Conservation (phyloP, 2,797 vertebrate species). For the Clamator glandarius region DNA sequence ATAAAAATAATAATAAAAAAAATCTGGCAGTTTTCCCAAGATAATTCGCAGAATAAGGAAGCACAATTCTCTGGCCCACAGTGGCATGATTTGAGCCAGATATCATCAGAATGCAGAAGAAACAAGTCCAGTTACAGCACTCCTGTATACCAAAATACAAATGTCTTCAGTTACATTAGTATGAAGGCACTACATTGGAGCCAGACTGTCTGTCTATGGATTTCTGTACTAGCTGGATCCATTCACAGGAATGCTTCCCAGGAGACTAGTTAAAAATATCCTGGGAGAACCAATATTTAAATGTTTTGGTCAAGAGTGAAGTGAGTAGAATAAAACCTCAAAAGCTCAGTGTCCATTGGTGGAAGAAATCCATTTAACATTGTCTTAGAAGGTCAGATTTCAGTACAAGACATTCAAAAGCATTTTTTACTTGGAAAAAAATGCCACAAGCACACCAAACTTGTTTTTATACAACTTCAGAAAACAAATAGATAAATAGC, state of each 20-base stretch:
- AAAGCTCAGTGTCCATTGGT: background rate
- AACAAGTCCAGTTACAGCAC: constrained; percentile 43
- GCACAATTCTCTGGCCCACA: constrained; percentile 1
- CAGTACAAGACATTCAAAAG: background rate
- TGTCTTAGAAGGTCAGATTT: background rate
- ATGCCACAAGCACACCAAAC: background rate
- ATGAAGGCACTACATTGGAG: constrained; percentile 72
- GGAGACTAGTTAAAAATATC: constrained; percentile 71
- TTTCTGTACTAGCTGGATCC: constrained; percentile 62
- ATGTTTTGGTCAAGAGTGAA: constrained; percentile 41
- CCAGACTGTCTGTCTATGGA: constrained; percentile 79
- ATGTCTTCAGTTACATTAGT: constrained; percentile 56
- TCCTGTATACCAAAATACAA: constrained; percentile 73
- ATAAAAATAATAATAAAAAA: background rate
- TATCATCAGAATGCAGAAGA: constrained; percentile 50
- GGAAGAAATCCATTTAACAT: background rate
- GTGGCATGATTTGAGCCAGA: constrained; percentile 58
- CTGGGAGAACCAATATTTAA: constrained; percentile 63
- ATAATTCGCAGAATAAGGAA: constrained; percentile 34
- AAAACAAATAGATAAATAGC: background rate
- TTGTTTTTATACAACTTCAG: background rate
- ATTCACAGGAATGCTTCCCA: constrained; percentile 68
- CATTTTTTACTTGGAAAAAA: background rate
- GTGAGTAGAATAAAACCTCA: background rate
- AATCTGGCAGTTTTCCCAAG: constrained; percentile 6